phyloP scores from a whole-genome alignment of 1,140 invertebrate genomes.

The Dermatophagoides farinae region DNA sequence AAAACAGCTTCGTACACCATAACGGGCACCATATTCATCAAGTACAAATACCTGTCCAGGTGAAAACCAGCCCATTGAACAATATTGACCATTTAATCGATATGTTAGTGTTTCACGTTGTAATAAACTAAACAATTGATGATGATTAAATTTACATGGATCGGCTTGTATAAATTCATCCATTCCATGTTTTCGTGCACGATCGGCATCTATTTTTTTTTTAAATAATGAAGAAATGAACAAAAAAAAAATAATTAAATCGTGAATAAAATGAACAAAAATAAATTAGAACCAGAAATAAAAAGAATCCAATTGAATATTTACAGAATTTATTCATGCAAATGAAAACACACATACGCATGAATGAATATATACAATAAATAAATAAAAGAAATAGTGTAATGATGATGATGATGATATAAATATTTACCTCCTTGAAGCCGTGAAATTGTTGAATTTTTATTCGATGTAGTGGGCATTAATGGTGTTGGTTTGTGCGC shows the following conservation, averaged over 20 bases:
- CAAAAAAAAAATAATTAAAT: conserved; percentile 9
- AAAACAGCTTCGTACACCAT: conserved; percentile 89
- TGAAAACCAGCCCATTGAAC: conserved; percentile 96
- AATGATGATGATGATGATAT: not conserved
- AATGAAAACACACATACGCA: not conserved
- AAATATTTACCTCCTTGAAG: conserved; percentile 49
- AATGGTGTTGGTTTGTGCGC: conserved; percentile 93
- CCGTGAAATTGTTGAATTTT: conserved; percentile 64
- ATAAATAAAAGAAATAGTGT: not conserved
- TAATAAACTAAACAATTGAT: conserved; percentile 66
- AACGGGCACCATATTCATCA: conserved; percentile 93
- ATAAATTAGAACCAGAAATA: not conserved
- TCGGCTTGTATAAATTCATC: conserved; percentile 96
- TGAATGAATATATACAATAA: not conserved
- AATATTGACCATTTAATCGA: conserved; percentile 85
- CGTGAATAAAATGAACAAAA: too few species aligned
- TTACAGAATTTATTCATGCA: not conserved
- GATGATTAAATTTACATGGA: conserved; percentile 89
- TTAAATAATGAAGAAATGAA: conserved; percentile 6
- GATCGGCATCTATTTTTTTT: conserved; percentile 60
- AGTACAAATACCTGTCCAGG: conserved; percentile 94
- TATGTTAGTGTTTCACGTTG: conserved; percentile 85
- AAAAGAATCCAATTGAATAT: not conserved
- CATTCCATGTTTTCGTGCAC: conserved; percentile 93
- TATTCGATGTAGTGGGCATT: conserved; percentile 37